phyloP scores from a whole-genome alignment of 2,113 vertebrate genomes.

The Cavia aperea region DNA sequence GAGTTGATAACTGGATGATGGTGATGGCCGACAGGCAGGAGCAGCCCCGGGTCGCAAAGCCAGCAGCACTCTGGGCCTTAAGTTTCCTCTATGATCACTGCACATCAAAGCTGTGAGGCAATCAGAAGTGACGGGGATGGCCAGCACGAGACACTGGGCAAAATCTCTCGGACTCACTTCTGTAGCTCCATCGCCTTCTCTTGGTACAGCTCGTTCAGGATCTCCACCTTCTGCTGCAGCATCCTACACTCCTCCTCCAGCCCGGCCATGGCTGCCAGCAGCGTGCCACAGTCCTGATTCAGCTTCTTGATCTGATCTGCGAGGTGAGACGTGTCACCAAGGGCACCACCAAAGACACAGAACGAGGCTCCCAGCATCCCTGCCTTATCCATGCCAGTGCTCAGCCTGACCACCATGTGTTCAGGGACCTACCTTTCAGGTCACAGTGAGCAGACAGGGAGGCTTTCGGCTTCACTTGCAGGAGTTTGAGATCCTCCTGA shows the following conservation, averaged over 20 bases:
- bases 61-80: not conserved
- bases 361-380: not conserved
- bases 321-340: not conserved
- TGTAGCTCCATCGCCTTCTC: slow-evolving; percentile 95
- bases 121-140: not conserved
- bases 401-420: not conserved
- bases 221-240: slow-evolving; percentile 92
- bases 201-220: slow-evolving; percentile 94
- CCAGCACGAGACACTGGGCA: not conserved
- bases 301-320: slow-evolving; percentile 88
- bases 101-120: rapidly evolving
- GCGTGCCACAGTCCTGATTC: slow-evolving; percentile 77
- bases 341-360: not conserved
- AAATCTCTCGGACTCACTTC: slow-evolving; percentile 80
- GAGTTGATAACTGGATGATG: not conserved
- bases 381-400: not conserved
- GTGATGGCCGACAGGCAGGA: not conserved
- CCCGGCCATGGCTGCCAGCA: slow-evolving; percentile 81
- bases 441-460: slow-evolving; percentile 85
- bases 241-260: slow-evolving; percentile 87
- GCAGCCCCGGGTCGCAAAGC: not conserved
- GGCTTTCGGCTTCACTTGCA: slow-evolving; percentile 83
- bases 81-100: not conserved
- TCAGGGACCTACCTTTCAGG: slow-evolving; percentile 83
- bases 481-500: slow-evolving; percentile 89